Conservation (phyloP, 2,113 vertebrate genomes). For the Platysteira castanea region DNA sequence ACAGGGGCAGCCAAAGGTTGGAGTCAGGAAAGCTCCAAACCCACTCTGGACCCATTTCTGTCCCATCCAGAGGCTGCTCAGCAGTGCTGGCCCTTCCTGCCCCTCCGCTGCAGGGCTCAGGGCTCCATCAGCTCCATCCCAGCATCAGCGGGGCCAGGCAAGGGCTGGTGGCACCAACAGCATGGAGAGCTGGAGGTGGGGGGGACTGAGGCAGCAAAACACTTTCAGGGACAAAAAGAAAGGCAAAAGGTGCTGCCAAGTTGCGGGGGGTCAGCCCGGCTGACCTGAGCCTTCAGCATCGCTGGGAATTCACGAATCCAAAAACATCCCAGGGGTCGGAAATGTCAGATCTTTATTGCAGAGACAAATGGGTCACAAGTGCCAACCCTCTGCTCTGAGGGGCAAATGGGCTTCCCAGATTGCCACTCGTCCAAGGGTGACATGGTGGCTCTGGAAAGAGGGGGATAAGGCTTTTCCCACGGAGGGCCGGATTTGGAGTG, state of each 20-base stretch:
- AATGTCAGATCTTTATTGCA: constrained; percentile 32
- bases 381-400: not conserved
- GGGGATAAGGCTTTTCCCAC: not conserved
- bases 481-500: rapidly evolving
- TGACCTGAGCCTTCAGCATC: not conserved
- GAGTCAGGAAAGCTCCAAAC: not conserved
- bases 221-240: not conserved
- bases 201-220: not conserved
- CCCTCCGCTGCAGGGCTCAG: rapidly evolving
- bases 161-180: not conserved
- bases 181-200: not conserved
- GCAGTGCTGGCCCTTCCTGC: not conserved
- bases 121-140: not conserved
- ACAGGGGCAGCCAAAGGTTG: not conserved
- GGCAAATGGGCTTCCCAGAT: not conserved
- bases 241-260: not conserved
- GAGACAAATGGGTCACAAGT: constrained; percentile 8
- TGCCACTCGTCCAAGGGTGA: not conserved
- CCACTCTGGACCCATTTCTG: rapidly evolving
- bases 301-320: not conserved
- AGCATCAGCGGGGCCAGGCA: rapidly evolving
- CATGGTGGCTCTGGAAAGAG: not conserved
- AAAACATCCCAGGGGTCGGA: not conserved
- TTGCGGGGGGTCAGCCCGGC: not conserved
- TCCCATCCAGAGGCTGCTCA: not conserved